These are phyloP conservation scores for Cyphomyrus discorhynchus DNA, from an alignment of 2,113 vertebrate genomes.

Conservation along the genomic window DNA sequence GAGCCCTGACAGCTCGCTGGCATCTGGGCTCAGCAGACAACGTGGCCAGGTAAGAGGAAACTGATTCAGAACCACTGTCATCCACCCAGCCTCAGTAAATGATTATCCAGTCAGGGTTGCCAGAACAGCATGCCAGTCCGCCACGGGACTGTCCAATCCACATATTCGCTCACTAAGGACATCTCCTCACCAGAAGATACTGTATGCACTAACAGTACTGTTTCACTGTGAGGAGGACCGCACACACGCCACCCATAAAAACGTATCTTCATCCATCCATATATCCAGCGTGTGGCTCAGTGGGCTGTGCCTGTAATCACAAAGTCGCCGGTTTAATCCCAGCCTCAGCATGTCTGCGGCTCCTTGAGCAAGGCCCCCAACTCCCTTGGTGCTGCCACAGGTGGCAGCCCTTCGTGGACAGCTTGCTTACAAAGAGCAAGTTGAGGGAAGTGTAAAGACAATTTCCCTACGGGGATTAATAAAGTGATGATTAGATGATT, in stretches of 20 bases:
- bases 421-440: too few relatives aligned
- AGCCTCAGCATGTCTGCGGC: too few relatives aligned
- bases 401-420: too few relatives aligned
- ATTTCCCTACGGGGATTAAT: too few relatives aligned
- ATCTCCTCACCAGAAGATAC: background rate
- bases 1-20: background rate
- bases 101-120: background rate
- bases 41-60: constrained; percentile 22
- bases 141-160: background rate
- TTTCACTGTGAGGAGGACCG: background rate
- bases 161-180: background rate
- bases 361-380: too few relatives aligned
- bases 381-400: too few relatives aligned
- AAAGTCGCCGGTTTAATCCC: too few relatives aligned
- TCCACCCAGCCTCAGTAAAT: background rate
- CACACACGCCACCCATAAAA: background rate
- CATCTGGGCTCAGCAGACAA: constrained; percentile 9
- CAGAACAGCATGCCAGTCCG: background rate
- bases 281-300: too few relatives aligned
- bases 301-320: too few relatives aligned
- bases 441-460: too few relatives aligned
- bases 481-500: too few relatives aligned
- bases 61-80: background rate
- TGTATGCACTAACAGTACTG: background rate
- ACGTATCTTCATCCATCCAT: background rate